Base-by-base conservation (phyloP, 2,888 invertebrate species). In the Andrena minutula region DNA sequence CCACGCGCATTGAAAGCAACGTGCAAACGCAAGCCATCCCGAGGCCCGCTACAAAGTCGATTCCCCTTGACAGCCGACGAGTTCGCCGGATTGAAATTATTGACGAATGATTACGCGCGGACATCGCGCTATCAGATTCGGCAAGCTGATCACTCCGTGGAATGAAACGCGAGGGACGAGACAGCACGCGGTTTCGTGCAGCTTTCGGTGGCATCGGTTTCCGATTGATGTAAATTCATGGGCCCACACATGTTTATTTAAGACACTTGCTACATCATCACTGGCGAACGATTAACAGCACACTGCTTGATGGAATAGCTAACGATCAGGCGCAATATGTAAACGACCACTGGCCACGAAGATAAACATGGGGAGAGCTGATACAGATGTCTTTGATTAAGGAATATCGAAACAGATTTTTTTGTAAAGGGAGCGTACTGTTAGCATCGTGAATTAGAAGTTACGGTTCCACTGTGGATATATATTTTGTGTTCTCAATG, bases 11-110 rank as follows among this genome's bases (percentile, higher is more conserved):
- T 72, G n/a, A 75, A 75, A 76, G 69, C 30, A 23, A 51, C 23
- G 2, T 1, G 28, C 5, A 20, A 35, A 41, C 4, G 65, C 53
- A 3, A 64, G 32, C 56, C 61, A 49, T 56, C 63, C 53, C 23
- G 41, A 26, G 23, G 61, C 51, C 58, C 4, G 71, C 74, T 77
- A 69, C 79, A 86, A 85, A 87, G 78, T 80, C 75, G 82, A 80
- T 35, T 58, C 56, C 60, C 61, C 71, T 69, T 75, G 88, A 88
- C 88, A 80, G 78, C 71, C 68, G 86, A 86, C 78, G 86, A 84
- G 86, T 85, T 83, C 73, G 79, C 47, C 71, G 32, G 61, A 66
- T 69, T 66, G 74, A 78, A 86, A 84, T 69, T 87, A 87, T 86
- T 82, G 82, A 83, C 83, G 75, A 80, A 86, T 70, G 86, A 84